These are phyloP conservation scores for Cichlasoma orientale DNA, from an alignment of 2,797 vertebrate species.

Conservation along the genomic window DNA sequence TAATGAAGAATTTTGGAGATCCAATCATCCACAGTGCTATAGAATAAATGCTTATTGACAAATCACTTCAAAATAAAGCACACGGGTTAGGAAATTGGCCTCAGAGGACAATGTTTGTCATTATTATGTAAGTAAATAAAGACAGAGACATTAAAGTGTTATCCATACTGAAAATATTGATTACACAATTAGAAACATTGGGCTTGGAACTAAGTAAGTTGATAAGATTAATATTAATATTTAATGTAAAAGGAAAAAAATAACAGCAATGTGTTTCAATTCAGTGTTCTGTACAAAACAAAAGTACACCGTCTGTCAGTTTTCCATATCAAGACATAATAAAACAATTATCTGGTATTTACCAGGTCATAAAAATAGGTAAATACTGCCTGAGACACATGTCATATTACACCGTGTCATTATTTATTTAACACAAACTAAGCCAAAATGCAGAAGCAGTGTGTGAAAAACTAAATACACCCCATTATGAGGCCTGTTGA, in stretches of 20 bases:
- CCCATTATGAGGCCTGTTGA: background rate
- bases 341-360: background rate
- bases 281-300: background rate
- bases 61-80: background rate
- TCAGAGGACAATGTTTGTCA: background rate
- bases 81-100: background rate
- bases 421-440: no score
- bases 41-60: background rate
- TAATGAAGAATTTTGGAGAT: background rate
- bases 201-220: background rate
- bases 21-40: background rate
- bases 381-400: background rate
- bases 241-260: background rate
- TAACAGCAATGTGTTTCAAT: constrained; percentile 37
- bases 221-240: background rate
- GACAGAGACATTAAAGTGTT: background rate
- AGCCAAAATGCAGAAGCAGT: background rate
- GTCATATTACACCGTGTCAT: no score
- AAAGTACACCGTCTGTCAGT: background rate
- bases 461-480: background rate
- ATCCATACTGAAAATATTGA: background rate
- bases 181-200: constrained; percentile 1
- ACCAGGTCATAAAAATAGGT: background rate
- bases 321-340: background rate
- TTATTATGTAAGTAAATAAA: background rate